phyloP scores from a whole-genome alignment of 1,140 invertebrate species.

The Neodiprion pinetum region DNA sequence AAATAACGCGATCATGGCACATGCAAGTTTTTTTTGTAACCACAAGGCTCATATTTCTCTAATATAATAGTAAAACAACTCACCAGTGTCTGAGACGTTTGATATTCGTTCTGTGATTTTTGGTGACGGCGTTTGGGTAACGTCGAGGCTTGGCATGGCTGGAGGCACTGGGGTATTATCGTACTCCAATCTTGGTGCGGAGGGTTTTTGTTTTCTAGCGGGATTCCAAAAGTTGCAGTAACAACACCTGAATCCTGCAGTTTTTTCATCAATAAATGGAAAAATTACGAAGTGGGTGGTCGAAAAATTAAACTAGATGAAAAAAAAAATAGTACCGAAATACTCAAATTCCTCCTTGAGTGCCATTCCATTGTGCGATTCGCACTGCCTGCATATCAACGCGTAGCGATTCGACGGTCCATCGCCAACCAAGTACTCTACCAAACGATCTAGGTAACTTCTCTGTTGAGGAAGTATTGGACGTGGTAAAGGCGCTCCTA shows the following conservation, averaged over 20 bases:
- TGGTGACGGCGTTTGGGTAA: neutral
- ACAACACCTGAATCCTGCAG: slow-evolving; percentile 81
- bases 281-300: slow-evolving; percentile 8
- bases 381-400: slow-evolving; percentile 90
- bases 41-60: too few species aligned
- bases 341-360: slow-evolving; percentile 96
- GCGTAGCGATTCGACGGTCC: slow-evolving; percentile 94
- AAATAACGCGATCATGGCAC: too few species aligned
- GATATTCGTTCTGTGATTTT: neutral
- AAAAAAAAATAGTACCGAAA: slow-evolving; percentile 65
- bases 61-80: neutral
- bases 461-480: slow-evolving; percentile 67
- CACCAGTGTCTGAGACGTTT: neutral
- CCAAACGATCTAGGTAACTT: slow-evolving; percentile 81
- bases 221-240: slow-evolving; percentile 87
- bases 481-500: slow-evolving; percentile 56
- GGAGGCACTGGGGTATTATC: slow-evolving; percentile 33
- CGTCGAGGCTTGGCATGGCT: neutral
- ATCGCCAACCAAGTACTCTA: slow-evolving; percentile 95
- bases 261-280: slow-evolving; percentile 21
- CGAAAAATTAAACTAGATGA: slow-evolving; percentile 17
- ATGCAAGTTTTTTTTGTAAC: too few species aligned
- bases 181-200: slow-evolving; percentile 69
- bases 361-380: slow-evolving; percentile 96
- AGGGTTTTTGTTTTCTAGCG: slow-evolving; percentile 80